Evolutionary conservation across 2,797 vertebrate species (phyloP), one percentile per base, ranked within the genome.

Genomic region (Gambusia yucatana): DNA sequence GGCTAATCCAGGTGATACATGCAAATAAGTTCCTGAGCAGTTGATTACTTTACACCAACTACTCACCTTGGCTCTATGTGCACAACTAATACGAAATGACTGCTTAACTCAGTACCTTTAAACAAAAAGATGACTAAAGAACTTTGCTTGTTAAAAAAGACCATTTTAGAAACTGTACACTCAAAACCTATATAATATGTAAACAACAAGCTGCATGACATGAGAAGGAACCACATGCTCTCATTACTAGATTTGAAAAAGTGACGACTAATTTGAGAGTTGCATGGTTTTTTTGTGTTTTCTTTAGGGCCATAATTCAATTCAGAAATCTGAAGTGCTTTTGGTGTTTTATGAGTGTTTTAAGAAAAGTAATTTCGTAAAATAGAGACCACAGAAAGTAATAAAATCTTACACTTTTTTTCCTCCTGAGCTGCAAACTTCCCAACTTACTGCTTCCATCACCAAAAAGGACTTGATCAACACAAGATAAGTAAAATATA

Each of bases 1-100:
- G 73, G 75, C 76, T 84, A 81, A 93, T 88, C 43, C 75, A 75
- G 77, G 84, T 67, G 52, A 84, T 89, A 55, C 22, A 14, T 73
- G 67, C 81, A 76, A 85, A 81, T 11, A 65, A 88, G 79, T 77
- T 63, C 36, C 39, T n/a, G 3, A 70, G 74, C 47, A 46, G 65
- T 28, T 55, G 44, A 81, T 39, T 74, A 33, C 44, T 80, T 22
- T 55, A 78, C n/a, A 77, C 47, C 48, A 44, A 39, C 55, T 79
- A 39, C 50, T 30, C 72, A 48, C 65, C 25, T 52, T 36, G 2
- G 3, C 41, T 17, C 3, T 63, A 20, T 63, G 30, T 63, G 30
- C 30, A 63, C 59, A 63, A 63, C 16, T 63, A 78, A 65, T 39
- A 14, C 39, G 2, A 8, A 3, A 1, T 22, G 39, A 71, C 57